Evolutionary conservation across 2,888 invertebrate genomes (phyloP), one percentile per base, ranked within the genome.

Genomic region (Mongoloraphidia duomilia): DNA sequence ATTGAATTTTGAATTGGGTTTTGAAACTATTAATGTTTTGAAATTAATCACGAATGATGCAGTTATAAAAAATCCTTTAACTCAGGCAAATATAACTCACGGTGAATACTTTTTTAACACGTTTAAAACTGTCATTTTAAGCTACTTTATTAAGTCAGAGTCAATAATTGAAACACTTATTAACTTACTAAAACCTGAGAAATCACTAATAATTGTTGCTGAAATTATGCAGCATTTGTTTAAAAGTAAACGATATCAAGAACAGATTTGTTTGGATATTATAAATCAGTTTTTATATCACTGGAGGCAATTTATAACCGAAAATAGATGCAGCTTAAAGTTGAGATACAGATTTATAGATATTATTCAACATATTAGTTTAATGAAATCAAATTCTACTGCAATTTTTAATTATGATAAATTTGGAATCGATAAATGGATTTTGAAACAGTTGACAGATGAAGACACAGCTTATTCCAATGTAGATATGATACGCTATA

Each of bases 61-160:
- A 39, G 17, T 45, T 36, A 57, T 63, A 12, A 59, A 55, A 47
- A 52, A 56, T 49, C 46, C 56, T 13, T 59, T 63, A 17, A 54
- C 52, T 34, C 52, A 55, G 9, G 52, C 55, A 34, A 54, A 57
- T 38, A 46, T 58, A 4, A 47, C 49, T 34, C 58, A 60, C 48
- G 64, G 64, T 8, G 47, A 53, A 11, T 65, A 60, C 50, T 55
- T 65, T 17, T 51, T 64, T 35, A 51, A 54, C 17, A 58, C 52
- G 26, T 66, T 65, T 51, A 58, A 58, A 46, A 57, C 60, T 11
- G 52, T 55, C 3, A 43, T 64, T 6, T 50, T 63, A 3, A 54
- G 58, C 11, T 26, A 26, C 26, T 26, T 26, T 1, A 26, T 26
- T 6, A 26, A 26, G 6, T 26, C 26, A 6, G 5, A 26, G 26